These are phyloP conservation scores for Tragopan temminckii DNA, from an alignment of 2,797 vertebrate species.

Conservation along the genomic window DNA sequence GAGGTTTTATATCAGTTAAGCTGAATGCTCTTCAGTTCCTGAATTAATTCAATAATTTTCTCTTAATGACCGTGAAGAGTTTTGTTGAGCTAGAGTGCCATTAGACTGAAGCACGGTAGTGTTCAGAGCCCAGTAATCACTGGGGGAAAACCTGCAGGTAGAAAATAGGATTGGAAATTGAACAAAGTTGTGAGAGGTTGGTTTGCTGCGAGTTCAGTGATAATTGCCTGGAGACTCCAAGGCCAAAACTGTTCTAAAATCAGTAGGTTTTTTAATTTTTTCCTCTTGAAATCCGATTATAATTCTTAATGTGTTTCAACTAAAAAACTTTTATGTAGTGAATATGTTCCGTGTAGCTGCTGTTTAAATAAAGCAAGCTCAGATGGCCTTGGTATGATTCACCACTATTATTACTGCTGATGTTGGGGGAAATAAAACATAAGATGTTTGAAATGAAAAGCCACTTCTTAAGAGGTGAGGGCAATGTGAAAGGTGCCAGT, in stretches of 20 bases:
- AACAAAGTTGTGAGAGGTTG: background rate
- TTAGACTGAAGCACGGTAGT: conserved; percentile 41
- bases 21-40: conserved; percentile 48
- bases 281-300: background rate
- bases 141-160: conserved; percentile 30
- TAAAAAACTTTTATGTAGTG: background rate
- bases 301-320: background rate
- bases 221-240: background rate
- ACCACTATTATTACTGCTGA: background rate
- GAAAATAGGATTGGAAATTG: conserved; percentile 33
- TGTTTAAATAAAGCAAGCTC: background rate
- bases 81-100: conserved; percentile 61
- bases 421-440: background rate
- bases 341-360: background rate
- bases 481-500: background rate
- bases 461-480: background rate
- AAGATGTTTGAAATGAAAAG: background rate
- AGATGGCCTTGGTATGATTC: background rate
- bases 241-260: conserved; percentile 20
- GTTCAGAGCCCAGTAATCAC: conserved; percentile 7
- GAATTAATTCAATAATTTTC: conserved; percentile 74
- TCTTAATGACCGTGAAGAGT: conserved; percentile 69
- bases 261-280: background rate
- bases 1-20: conserved; percentile 50
- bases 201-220: conserved; percentile 54